Evolutionary conservation across 2,113 vertebrate genomes (phyloP).

Genomic region (Butorides virescens): DNA sequence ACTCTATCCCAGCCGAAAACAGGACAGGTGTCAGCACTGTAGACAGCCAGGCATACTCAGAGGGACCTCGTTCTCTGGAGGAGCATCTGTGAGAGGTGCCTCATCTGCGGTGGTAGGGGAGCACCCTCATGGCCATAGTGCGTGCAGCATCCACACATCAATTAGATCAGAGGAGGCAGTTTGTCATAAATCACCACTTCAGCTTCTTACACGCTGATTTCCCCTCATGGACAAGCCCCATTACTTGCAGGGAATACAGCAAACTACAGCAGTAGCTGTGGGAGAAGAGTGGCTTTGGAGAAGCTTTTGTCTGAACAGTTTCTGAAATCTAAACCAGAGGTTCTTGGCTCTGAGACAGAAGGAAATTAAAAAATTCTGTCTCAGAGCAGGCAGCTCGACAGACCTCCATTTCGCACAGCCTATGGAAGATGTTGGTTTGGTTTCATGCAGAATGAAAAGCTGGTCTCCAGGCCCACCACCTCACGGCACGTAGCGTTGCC

Average conservation of each 20-base stretch:
- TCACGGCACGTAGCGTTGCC: fast-evolving
- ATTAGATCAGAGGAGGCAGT: neutral
- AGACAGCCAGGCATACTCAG: neutral
- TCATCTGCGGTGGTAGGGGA: neutral
- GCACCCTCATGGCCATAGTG: neutral
- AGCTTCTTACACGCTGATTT: neutral
- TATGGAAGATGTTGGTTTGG: neutral
- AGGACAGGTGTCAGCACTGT: neutral
- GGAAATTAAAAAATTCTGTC: neutral
- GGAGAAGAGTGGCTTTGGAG: neutral
- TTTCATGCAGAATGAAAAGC: neutral
- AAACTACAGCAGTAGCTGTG: neutral
- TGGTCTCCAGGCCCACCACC: neutral
- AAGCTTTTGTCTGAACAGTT: neutral
- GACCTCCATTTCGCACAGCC: neutral
- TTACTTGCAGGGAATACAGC: neutral
- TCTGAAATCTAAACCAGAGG: neutral
- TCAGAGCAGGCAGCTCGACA: neutral
- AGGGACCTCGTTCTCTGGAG: neutral
- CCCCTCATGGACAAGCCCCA: neutral
- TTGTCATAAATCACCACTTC: neutral
- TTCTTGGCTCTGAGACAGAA: neutral
- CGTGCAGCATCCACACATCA: neutral
- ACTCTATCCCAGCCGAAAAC: no score
- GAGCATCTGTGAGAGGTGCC: neutral